Base-by-base conservation (phyloP, 1,140 invertebrate species). In the Ceratina australensis region DNA sequence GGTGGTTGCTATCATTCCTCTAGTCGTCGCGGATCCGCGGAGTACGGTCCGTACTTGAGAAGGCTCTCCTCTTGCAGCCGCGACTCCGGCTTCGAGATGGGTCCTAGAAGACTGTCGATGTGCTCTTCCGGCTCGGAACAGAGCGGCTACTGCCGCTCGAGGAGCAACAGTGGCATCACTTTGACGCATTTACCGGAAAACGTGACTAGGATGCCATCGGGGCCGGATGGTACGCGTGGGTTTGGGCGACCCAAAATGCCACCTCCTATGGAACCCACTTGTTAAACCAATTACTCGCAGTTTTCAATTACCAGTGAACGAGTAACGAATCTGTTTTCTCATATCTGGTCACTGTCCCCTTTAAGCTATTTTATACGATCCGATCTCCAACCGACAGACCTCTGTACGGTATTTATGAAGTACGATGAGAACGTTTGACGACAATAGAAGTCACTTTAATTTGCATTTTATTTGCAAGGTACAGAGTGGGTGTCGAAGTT, bases 221-320 rank as follows among this genome's bases (percentile, higher is more conserved):
- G 96, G 10, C 97, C 97, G 4, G 97, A 97, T 91, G 97, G 96
- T 26, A 96, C 96, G 28, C 93, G 94, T 65, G 97, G 97, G 42
- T 98, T 98, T 82, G 88, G 88, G 20, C 84, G 91, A 75, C 83
- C 84, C 0, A 88, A 82, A 79, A 79, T 88, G 59, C 7, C 82
- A 24, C 33, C 69, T 1, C 4, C 72, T 3, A 61, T 86, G 75
- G 78, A 75, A 77, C 72, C 80, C 16, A 63, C 68, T 24, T 80
- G 68, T 69, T 80, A 72, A 64, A 56, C 8, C 33, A 10, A 42
- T 42, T 42, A 5, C 10, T 42, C 33, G 33, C 33, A 42, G 33
- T 42, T 42, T 42, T 10, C 5, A 42, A 42, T 42, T 10, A 8
- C 33, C 8, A 10, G 33, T 10, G 10, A 42, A 42, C 33, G 33